Percentiles rank a stretch among this genome's conserved stretches.
Evolutionary conservation across 2,888 invertebrate species (phyloP).

Genomic region (Mesochorus sp.): DNA sequence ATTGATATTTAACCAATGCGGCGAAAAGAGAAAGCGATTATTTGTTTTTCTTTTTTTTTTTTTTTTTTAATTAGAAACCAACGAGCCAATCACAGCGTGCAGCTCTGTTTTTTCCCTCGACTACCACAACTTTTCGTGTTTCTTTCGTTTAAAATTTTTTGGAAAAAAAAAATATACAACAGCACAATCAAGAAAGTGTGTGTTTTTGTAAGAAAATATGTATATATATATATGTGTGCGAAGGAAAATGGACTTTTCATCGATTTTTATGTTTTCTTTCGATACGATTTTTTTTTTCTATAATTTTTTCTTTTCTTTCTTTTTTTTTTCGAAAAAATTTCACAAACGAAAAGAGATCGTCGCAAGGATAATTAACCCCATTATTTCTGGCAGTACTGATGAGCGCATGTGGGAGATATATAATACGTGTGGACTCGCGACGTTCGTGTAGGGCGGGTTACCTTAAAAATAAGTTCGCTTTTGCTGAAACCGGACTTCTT

Average conservation of each 20-base stretch:
- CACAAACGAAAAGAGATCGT: constrained; percentile 7
- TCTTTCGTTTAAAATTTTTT: constrained; percentile 68
- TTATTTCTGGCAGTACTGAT: not conserved
- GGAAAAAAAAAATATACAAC: constrained; percentile 68
- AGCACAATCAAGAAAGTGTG: constrained; percentile 42
- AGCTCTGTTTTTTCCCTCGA: constrained; percentile 75
- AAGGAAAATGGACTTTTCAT: constrained; percentile 3
- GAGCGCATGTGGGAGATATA: constrained; percentile 70
- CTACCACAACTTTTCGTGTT: constrained; percentile 69
- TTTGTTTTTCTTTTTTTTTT: constrained; percentile 62
- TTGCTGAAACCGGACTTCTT: constrained; percentile 96
- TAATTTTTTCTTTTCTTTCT: not conserved
- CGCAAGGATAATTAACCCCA: constrained; percentile 3
- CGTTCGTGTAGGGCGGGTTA: constrained; percentile 88
- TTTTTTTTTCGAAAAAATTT: not conserved
- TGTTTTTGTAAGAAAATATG: not conserved
- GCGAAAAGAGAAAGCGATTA: constrained; percentile 79
- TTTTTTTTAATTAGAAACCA: constrained; percentile 76
- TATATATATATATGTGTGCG: not conserved
- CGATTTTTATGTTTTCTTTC: not conserved
- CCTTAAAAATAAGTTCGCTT: constrained; percentile 99
- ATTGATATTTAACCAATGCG: constrained; percentile 71
- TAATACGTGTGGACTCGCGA: constrained; percentile 78
- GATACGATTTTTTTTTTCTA: not conserved
- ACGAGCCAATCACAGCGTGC: constrained; percentile 81